A percentile compares a stretch with the other conserved stretches of the same genome.
Evolutionary conservation across 1,140 invertebrate species (phyloP).

Genomic region (Cherax quadricarinatus): DNA sequence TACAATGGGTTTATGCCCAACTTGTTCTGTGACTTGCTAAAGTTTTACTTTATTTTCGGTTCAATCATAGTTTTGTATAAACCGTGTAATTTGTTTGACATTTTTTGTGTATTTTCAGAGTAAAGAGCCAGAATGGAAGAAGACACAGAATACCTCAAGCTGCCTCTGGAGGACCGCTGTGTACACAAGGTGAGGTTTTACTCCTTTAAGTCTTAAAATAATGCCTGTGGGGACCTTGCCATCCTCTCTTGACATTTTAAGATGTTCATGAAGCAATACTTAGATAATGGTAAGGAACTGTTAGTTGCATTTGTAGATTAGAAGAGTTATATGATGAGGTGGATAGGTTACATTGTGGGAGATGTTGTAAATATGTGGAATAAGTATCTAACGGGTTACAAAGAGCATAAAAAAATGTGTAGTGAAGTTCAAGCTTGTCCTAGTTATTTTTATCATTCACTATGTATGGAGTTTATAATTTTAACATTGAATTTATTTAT

Average conservation of each 20-base stretch:
- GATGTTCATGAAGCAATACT: not conserved
- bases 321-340: too few relatives aligned
- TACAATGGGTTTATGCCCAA: not conserved
- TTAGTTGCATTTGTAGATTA: too few relatives aligned
- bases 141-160: constrained; percentile 94
- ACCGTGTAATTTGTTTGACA: not conserved
- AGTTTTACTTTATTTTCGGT: not conserved
- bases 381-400: too few relatives aligned
- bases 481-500: too few relatives aligned
- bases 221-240: not conserved
- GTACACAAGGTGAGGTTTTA: constrained; percentile 86
- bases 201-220: constrained; percentile 10
- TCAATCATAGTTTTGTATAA: not conserved
- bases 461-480: too few relatives aligned
- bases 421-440: too few relatives aligned
- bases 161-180: constrained; percentile 93
- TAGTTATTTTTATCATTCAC: too few relatives aligned
- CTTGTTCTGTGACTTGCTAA: not conserved
- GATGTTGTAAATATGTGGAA: too few relatives aligned
- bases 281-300: too few relatives aligned
- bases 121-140: constrained; percentile 77
- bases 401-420: too few relatives aligned
- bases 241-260: not conserved
- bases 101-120: constrained; percentile 19
- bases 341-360: too few relatives aligned